Conservation (phyloP, 1,140 invertebrate species). For the Carcinoscorpius rotundicauda region DNA sequence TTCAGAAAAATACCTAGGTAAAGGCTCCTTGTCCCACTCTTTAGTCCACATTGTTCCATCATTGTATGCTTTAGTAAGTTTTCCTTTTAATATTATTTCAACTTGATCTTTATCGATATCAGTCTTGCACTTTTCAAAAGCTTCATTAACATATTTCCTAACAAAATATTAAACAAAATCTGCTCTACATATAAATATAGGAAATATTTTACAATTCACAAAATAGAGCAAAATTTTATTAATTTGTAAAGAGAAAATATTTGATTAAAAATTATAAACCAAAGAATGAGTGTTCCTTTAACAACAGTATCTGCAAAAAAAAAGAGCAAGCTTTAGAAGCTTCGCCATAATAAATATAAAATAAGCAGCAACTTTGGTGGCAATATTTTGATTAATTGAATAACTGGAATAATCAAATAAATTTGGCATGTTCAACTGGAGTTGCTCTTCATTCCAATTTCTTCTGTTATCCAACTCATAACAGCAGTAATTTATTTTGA, state of each 20-base stretch:
- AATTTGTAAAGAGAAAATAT: background rate
- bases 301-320: background rate
- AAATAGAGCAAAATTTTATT: background rate
- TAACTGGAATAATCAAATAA: no score
- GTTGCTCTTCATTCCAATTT: no score
- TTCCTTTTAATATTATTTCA: constrained; percentile 82
- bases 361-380: no score
- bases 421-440: no score
- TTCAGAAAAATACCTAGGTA: constrained; percentile 42
- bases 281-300: background rate
- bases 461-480: no score
- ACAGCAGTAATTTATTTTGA: no score
- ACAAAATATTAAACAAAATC: background rate
- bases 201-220: background rate
- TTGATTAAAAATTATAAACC: background rate
- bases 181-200: background rate
- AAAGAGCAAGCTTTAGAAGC: constrained; percentile 1
- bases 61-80: constrained; percentile 76
- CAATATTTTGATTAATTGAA: no score
- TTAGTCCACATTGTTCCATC: constrained; percentile 70
- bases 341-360: no score
- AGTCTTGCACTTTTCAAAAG: constrained; percentile 78
- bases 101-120: constrained; percentile 83
- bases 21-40: constrained; percentile 82
- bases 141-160: constrained; percentile 62